Evolutionary conservation across 2,888 invertebrate genomes (phyloP).

Genomic region (Agonopterix alstromeriana): DNA sequence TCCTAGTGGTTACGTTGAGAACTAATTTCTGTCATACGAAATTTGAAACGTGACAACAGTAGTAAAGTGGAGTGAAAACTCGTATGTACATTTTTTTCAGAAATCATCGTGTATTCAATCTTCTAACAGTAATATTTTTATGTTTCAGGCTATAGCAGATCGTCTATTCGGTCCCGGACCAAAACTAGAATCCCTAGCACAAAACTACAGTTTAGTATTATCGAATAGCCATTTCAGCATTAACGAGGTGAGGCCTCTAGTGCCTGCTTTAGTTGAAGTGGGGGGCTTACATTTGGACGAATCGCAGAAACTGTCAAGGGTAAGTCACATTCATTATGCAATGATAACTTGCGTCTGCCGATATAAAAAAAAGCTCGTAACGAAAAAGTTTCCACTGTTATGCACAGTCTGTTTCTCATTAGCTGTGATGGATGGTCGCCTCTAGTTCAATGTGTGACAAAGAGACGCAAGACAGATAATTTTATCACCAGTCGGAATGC

Average conservation of each 20-base stretch:
- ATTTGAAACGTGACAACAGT: too few relatives aligned
- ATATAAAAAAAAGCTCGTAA: too few relatives aligned
- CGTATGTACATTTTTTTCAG: too few relatives aligned
- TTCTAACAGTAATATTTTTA: neutral
- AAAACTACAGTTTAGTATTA: constrained; percentile 70
- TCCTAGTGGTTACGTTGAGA: too few relatives aligned
- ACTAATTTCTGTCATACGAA: too few relatives aligned
- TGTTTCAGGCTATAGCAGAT: constrained; percentile 57
- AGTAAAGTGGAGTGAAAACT: too few relatives aligned
- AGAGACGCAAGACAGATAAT: neutral
- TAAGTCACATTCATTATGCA: constrained; percentile 25
- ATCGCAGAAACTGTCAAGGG: constrained; percentile 54
- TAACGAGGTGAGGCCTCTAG: constrained; percentile 71
- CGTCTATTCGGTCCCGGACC: constrained; percentile 68
- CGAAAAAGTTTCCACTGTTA: too few relatives aligned
- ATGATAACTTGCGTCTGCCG: neutral
- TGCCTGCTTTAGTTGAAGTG: constrained; percentile 74
- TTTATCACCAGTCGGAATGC: constrained; percentile 7
- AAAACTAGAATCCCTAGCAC: constrained; percentile 55
- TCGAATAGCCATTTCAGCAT: constrained; percentile 77
- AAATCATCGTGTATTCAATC: neutral
- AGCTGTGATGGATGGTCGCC: neutral
- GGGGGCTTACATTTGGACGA: constrained; percentile 75
- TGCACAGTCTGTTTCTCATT: too few relatives aligned
- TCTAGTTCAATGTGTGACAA: neutral